A percentile compares a stretch with the other conserved stretches of the same genome.
phyloP scores from a whole-genome alignment of 2,888 invertebrate genomes.

The Leptinotarsa rubiginosa region DNA sequence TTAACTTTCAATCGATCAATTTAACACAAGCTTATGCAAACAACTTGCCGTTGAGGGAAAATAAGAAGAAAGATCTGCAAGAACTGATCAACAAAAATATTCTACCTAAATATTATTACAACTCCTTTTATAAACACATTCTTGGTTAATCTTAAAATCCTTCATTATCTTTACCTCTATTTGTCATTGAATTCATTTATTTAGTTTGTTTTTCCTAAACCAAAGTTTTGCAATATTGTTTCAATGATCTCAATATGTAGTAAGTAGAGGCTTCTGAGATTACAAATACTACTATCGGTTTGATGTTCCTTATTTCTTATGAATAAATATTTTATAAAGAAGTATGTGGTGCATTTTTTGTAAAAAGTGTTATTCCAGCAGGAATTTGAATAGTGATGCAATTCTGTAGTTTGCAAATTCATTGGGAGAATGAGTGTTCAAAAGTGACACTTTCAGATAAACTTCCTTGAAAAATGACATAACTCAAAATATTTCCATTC shows the following conservation, averaged over 20 bases:
- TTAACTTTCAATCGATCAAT: not conserved
- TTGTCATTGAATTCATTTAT: not conserved
- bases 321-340: not conserved
- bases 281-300: not conserved
- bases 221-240: not conserved
- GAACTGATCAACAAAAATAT: not conserved
- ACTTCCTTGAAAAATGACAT: not conserved
- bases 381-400: too few species aligned
- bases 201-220: not conserved
- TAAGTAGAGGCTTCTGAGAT: not conserved
- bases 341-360: too few species aligned
- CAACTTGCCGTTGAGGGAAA: constrained; percentile 1
- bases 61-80: constrained; percentile 9
- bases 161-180: not conserved
- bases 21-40: constrained; percentile 3
- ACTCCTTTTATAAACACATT: constrained; percentile 1
- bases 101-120: not conserved
- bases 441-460: not conserved
- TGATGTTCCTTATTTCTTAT: not conserved
- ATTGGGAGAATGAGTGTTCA: not conserved
- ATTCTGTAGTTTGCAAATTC: not conserved
- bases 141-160: not conserved
- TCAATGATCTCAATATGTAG: not conserved
- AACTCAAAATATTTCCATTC: not conserved
- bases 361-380: too few species aligned